Base-by-base conservation (phyloP, 2,797 vertebrate genomes). In the Steatocranus sp. region DNA sequence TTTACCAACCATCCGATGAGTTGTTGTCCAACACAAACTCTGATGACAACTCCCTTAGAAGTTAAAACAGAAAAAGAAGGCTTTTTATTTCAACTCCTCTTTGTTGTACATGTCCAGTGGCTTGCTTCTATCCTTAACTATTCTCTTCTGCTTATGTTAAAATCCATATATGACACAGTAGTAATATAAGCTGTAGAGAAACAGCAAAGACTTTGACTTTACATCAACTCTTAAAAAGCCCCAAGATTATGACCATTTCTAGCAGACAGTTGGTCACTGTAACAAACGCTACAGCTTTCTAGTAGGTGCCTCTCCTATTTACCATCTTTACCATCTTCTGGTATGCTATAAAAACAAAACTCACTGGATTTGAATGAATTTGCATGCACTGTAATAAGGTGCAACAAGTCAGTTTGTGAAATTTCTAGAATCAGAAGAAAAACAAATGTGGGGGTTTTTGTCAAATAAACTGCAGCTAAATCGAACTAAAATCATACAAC, bases 351-450 rank as follows among this genome's bases (percentile, higher is more conserved):
- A n/a, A 61, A 36, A 36, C 11, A 23, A 0, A 66, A 20, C 61
- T 38, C 34, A 66, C 61, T 66, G 61, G 3, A 61, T 34, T 61
- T 61, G 6, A 61, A 6, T n/a, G 56, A 5, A 58, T 58, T 58
- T n/a, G 17, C 1, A 32, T 34, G 6, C 30, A 61, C 32, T 20
- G 30, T 34, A 61, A 61, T 61, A 61, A 11, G 56, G 15, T 61
- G 56, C 30, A 61, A 12, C 0, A 36, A 61, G 30, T 61, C 17
- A 61, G 56, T 61, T 5, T 61, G 32, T 61, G 56, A 61, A 61
- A 61, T 61, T 2, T 61, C 56, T 36, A 78, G 53, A n/a, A 88
- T 84, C 61, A 78, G 43, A 86, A 54, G 50, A 83, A 85, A 66
- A 9, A 38, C 12, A 23, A 66, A 66, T 15, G 17, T 2, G n/a